Percentiles rank a stretch among this genome's conserved stretches.
phyloP scores from a whole-genome alignment of 2,888 invertebrate genomes.

The Stenichneumon culpator region DNA sequence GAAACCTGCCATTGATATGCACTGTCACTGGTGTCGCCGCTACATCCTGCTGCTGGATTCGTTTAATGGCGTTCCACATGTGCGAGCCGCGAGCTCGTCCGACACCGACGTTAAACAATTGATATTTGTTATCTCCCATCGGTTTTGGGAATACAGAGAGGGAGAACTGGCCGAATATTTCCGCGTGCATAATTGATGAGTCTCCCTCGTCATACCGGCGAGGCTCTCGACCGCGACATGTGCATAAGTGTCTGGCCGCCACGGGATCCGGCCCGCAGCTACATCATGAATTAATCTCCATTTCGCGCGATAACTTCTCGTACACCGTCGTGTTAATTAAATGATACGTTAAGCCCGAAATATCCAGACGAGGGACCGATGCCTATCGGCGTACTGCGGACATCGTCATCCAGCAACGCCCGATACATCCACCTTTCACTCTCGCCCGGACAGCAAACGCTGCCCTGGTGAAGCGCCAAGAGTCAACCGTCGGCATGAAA shows the following conservation, averaged over 20 bases:
- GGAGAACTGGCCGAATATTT: conserved; percentile 70
- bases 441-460: background rate
- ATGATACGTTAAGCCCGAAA: conserved; percentile 55
- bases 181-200: conserved; percentile 77
- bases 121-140: conserved; percentile 41
- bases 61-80: conserved; percentile 44
- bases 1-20: conserved; percentile 27
- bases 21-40: conserved; percentile 8
- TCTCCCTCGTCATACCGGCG: conserved; percentile 69
- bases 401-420: background rate
- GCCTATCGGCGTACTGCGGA: conserved; percentile 17
- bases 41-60: conserved; percentile 38
- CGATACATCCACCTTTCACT: background rate
- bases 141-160: conserved; percentile 1
- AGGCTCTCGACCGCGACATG: conserved; percentile 36
- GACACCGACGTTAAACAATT: conserved; percentile 59
- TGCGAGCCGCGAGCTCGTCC: conserved; percentile 7
- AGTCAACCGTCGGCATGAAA: too few species aligned
- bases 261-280: conserved; percentile 36
- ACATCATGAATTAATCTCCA: conserved; percentile 65
- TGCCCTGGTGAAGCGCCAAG: too few species aligned
- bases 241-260: conserved; percentile 51
- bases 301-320: conserved; percentile 64
- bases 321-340: conserved; percentile 61
- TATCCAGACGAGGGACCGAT: conserved; percentile 13